Base-by-base conservation (phyloP, 1,140 invertebrate species). In the Dendrolimus kikuchii region DNA sequence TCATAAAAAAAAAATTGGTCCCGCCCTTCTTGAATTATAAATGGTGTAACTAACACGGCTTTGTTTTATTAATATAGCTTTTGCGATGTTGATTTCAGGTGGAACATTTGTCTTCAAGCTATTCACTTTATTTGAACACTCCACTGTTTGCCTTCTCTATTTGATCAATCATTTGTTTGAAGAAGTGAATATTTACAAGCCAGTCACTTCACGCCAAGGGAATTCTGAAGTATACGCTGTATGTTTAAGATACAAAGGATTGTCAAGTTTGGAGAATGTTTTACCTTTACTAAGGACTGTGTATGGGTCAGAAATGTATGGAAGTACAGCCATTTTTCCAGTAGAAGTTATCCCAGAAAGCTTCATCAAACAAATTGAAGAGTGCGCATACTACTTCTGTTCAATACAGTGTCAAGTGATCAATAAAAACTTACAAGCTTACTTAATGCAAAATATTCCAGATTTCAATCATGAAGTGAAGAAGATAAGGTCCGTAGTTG, bases 191-290 rank as follows among this genome's bases (percentile, higher is more conserved):
- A 85, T 96, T 5, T 95, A 92, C 63, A 99, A 99, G 79, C 97
- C 97, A 6, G 92, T 91, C 0, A 96, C 95, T 0, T 98, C 96
- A 44, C 97, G 97, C 76, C 92, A 94, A 71, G 97, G 97, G 7
- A 99, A 99, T 81, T 98, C 97, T 0, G 97, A 99, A 82, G 90
- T 95, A 0, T 99, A 99, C 81, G 87, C 97, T 0, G 88, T 98
- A 7, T 96, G 95, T 74, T 64, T 90, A n/a, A 84, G 87, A 8
- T 96, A 91, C 71, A 86, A 86, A 59, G 91, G 91, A 37, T 66
- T 54, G 43, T 57, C 87, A 6, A 64, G 68, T 9, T 53, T 90
- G 1, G 56, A 75, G 7, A 62, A 77, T 2, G 88, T 90, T 71
- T 66, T 91, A 55, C 46, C 77, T 0, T 75, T 72, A 6, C 68